Conservation (phyloP, 2,113 vertebrate genomes). For the Siphamia tubifer region DNA sequence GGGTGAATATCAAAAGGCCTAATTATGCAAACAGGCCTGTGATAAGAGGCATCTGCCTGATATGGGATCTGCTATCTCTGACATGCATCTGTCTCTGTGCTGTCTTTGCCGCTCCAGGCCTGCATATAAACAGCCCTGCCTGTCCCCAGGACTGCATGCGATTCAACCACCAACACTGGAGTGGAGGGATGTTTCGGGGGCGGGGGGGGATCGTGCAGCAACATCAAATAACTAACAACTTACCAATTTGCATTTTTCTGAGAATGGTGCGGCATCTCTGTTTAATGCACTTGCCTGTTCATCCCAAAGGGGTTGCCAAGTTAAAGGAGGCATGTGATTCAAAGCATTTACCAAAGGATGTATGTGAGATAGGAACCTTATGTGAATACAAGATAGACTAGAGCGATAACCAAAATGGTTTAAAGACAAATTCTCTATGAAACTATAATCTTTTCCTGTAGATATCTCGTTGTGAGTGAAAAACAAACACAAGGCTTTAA, state of each 20-base stretch:
- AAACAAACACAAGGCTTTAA: constrained; percentile 53
- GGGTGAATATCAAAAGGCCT: constrained; percentile 78
- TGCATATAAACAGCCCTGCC: constrained; percentile 78
- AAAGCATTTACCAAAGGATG: constrained; percentile 67
- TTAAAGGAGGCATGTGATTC: constrained; percentile 70
- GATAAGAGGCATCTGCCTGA: constrained; percentile 75
- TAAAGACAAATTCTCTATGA: constrained; percentile 57
- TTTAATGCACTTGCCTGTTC: constrained; percentile 64
- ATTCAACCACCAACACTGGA: constrained; percentile 77
- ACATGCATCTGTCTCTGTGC: constrained; percentile 83
- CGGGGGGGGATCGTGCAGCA: constrained; percentile 51
- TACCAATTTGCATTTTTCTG: constrained; percentile 78
- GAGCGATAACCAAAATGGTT: constrained; percentile 60
- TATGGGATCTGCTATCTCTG: constrained; percentile 85
- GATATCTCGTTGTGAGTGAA: constrained; percentile 41
- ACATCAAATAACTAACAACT: constrained; percentile 82
- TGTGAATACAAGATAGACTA: constrained; percentile 72
- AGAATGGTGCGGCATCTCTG: constrained; percentile 66
- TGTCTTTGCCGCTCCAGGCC: constrained; percentile 78
- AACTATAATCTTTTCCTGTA: constrained; percentile 58
- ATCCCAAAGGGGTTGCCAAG: constrained; percentile 74
- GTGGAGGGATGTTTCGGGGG: constrained; percentile 63
- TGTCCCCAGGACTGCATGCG: constrained; percentile 76
- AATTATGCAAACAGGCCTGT: constrained; percentile 78
- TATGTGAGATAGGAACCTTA: constrained; percentile 69